Conservation (phyloP, 2,888 invertebrate genomes). For the Eutolmus rufibarbis region DNA sequence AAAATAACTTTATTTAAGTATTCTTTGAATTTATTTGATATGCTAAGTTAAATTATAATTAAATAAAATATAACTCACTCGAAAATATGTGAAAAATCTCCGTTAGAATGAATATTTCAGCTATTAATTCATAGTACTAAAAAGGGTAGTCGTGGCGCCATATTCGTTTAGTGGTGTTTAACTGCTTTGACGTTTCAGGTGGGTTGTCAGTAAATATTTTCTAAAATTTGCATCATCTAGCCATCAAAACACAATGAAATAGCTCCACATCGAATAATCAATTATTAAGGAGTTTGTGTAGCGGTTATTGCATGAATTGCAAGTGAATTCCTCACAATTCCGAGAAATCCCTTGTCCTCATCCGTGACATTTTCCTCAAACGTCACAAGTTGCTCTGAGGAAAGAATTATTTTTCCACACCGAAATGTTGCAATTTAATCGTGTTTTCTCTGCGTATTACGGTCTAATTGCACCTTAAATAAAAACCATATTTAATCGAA, state of each 20-base stretch:
- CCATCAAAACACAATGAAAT: neutral
- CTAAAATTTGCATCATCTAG: neutral
- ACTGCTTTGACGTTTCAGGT: conserved; percentile 17
- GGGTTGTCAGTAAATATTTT: neutral
- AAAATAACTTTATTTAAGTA: neutral
- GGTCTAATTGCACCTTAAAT: neutral
- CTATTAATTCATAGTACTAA: neutral
- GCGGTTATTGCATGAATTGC: neutral
- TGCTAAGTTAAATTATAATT: neutral
- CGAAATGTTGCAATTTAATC: neutral
- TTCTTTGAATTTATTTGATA: neutral
- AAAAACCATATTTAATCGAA: neutral
- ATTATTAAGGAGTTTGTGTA: neutral
- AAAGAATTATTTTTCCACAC: neutral
- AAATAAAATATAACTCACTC: neutral
- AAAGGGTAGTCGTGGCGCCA: neutral
- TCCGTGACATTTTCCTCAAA: neutral
- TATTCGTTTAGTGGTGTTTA: neutral
- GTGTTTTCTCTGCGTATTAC: neutral
- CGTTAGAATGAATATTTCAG: neutral
- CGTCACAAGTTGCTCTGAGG: conserved; percentile 1
- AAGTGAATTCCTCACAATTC: neutral
- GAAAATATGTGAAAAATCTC: neutral
- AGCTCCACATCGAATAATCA: neutral
- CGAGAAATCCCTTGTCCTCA: neutral